These are phyloP conservation scores for Spheniscus mendiculus DNA, from an alignment of 2,113 vertebrate species.

Conservation along the genomic window DNA sequence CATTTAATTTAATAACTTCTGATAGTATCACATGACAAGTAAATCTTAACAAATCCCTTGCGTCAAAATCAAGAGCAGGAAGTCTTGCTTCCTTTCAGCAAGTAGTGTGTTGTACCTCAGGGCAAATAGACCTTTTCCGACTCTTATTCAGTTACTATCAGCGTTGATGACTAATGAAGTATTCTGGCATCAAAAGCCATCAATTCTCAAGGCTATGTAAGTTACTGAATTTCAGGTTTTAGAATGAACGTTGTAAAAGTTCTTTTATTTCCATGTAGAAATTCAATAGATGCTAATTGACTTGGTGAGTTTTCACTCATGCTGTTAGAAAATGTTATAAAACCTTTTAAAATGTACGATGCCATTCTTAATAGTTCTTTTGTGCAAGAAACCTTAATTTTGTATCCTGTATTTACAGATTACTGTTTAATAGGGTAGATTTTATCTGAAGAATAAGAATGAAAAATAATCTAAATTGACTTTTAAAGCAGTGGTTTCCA, in stretches of 20 bases:
- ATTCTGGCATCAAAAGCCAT: not conserved
- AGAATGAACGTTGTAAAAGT: not conserved
- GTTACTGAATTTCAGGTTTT: not conserved
- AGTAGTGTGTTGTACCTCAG: not conserved
- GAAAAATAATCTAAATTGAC: not conserved
- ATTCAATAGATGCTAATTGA: not conserved
- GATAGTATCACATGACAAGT: not conserved
- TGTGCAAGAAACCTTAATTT: not conserved
- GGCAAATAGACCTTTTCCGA: not conserved
- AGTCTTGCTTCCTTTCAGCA: constrained; percentile 20
- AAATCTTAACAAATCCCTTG: not conserved
- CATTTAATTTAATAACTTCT: not conserved
- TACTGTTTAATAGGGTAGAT: not conserved
- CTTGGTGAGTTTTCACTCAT: not conserved
- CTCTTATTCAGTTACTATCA: not conserved
- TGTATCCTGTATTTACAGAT: not conserved
- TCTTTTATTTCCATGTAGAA: not conserved
- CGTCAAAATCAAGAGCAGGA: not conserved
- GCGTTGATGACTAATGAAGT: not conserved
- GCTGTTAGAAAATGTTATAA: not conserved
- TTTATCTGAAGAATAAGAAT: constrained; percentile 6
- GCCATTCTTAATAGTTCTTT: not conserved
- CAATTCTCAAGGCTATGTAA: not conserved
- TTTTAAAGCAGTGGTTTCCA: not conserved
- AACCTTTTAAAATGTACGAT: not conserved